Percentiles rank a stretch among this genome's conserved stretches.
phyloP scores from a whole-genome alignment of 2,113 vertebrate species.

The Corynorhinus townsendii region DNA sequence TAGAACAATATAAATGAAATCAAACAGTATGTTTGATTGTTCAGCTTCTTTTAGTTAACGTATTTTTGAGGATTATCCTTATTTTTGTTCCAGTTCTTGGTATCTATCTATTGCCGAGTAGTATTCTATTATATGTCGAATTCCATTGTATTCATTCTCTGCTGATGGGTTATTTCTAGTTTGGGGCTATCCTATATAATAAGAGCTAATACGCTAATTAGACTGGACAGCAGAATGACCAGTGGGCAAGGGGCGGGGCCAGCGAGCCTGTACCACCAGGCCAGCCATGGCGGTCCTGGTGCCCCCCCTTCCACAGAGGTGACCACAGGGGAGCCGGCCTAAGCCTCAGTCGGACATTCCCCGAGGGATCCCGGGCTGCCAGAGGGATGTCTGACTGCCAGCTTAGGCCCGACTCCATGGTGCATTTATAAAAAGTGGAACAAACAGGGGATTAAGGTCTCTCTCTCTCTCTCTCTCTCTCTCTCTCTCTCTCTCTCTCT shows the following conservation, averaged over 20 bases:
- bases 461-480: neutral
- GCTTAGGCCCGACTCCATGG: neutral
- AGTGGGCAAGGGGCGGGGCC: too few relatives aligned
- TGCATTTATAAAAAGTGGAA: neutral
- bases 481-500: neutral
- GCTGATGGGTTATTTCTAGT: neutral
- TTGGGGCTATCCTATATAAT: too few relatives aligned
- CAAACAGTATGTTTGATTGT: neutral
- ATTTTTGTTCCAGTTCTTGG: neutral
- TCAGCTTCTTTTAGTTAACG: neutral
- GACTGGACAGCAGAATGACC: too few relatives aligned
- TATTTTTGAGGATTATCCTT: neutral
- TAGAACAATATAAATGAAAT: neutral
- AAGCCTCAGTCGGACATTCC: too few relatives aligned
- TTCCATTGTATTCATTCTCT: neutral
- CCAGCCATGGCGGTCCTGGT: too few relatives aligned
- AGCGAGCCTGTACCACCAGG: too few relatives aligned
- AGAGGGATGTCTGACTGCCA: too few relatives aligned
- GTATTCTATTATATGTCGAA: neutral
- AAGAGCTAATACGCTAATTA: too few relatives aligned
- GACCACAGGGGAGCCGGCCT: too few relatives aligned
- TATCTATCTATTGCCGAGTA: neutral
- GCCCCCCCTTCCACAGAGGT: too few relatives aligned
- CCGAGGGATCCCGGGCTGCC: too few relatives aligned
- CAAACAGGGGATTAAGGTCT: neutral